Percentiles rank a stretch among this genome's conserved stretches.
These are phyloP conservation scores for Scomber colias DNA, from an alignment of 2,113 vertebrate genomes.

Conservation along the genomic window DNA sequence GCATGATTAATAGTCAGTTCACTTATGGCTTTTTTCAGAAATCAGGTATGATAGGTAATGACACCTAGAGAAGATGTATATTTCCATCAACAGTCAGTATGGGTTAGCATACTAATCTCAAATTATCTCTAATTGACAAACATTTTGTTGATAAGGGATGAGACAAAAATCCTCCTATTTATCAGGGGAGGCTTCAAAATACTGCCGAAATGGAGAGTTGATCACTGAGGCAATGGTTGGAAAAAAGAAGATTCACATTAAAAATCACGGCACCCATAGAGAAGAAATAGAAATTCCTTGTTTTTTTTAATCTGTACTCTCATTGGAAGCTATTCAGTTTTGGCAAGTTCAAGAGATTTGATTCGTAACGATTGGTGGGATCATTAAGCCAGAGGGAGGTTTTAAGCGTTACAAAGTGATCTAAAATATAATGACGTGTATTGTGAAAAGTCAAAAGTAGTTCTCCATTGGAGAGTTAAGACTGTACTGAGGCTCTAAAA, in stretches of 20 bases:
- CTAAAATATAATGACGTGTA: slow-evolving; percentile 20
- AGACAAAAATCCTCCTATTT: no score
- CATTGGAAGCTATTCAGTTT: slow-evolving; percentile 7
- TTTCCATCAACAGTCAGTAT: no score
- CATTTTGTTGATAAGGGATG: no score
- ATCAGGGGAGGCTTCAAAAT: no score
- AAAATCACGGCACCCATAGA: neutral
- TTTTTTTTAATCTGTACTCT: neutral
- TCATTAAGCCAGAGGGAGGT: slow-evolving; percentile 33
- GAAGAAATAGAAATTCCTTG: neutral
- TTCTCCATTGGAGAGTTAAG: neutral
- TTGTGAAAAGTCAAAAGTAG: slow-evolving; percentile 29
- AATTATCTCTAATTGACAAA: no score
- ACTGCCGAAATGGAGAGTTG: no score
- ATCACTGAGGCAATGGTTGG: neutral
- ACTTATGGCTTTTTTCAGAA: no score
- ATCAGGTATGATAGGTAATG: no score
- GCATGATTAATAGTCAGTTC: no score
- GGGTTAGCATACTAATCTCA: no score
- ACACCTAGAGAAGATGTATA: no score
- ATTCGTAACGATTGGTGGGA: slow-evolving; percentile 33
- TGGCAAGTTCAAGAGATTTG: slow-evolving; percentile 9
- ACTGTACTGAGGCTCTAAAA: neutral
- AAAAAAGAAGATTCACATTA: neutral
- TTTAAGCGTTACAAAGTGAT: slow-evolving; percentile 7